These are phyloP conservation scores for Matsumyia berberina DNA, from an alignment of 2,888 invertebrate genomes.

Conservation along the genomic window DNA sequence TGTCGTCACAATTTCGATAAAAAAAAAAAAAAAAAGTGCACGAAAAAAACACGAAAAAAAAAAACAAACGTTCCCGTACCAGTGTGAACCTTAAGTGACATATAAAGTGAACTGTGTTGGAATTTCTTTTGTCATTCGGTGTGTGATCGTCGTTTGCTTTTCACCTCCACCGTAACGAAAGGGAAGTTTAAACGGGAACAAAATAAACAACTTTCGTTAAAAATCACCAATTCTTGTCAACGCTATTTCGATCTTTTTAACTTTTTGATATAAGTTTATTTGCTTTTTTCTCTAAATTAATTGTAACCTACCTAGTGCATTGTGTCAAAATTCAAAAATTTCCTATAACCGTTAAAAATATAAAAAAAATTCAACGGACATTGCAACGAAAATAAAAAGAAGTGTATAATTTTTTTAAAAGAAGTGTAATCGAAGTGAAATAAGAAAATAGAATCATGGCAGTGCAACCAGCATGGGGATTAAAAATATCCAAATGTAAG, in stretches of 20 bases:
- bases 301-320: constrained; percentile 5
- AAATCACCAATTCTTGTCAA: constrained; percentile 4
- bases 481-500: constrained; percentile 82
- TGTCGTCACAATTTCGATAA: constrained; percentile 54
- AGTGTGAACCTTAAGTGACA: constrained; percentile 61
- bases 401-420: neutral
- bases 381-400: no score
- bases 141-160: constrained; percentile 61
- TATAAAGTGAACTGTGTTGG: constrained; percentile 71
- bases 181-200: constrained; percentile 47
- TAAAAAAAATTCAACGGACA: no score
- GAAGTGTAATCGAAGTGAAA: neutral
- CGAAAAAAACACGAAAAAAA: constrained; percentile 36
- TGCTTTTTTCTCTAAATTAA: neutral
- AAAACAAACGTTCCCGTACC: constrained; percentile 45
- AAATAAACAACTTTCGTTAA: constrained; percentile 35
- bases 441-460: constrained; percentile 80
- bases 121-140: constrained; percentile 69
- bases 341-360: no score
- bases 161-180: constrained; percentile 57
- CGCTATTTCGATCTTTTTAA: constrained; percentile 5
- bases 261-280: neutral
- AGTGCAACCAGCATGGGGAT: constrained; percentile 82
- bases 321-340: neutral
- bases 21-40: constrained; percentile 33